Percentiles rank a stretch among this genome's conserved stretches.
phyloP scores from a whole-genome alignment of 2,888 invertebrate species.

The Strigamia transsilvanica region DNA sequence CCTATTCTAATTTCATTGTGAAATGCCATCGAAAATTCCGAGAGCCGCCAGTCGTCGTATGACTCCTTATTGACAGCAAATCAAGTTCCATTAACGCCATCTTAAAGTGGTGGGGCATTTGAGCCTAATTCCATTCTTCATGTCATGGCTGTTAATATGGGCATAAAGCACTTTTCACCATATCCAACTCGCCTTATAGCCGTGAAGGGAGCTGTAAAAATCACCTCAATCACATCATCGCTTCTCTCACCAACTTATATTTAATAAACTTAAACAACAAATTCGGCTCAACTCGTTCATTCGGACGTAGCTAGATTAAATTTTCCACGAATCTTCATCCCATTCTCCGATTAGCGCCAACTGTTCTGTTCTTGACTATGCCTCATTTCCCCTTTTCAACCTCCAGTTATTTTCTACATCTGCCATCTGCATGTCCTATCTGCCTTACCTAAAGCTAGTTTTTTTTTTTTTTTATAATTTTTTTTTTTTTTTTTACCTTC shows the following conservation, averaged over 20 bases:
- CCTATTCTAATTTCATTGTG: slow-evolving; percentile 33
- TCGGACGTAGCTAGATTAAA: slow-evolving; percentile 15
- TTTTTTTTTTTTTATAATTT: neutral
- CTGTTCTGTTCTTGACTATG: slow-evolving; percentile 16
- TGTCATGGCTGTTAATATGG: slow-evolving; percentile 35
- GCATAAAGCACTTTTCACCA: slow-evolving; percentile 36
- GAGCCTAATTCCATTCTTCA: slow-evolving; percentile 44
- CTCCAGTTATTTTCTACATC: slow-evolving; percentile 15
- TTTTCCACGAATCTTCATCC: slow-evolving; percentile 21
- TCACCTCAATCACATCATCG: slow-evolving; percentile 42
- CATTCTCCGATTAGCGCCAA: slow-evolving; percentile 34
- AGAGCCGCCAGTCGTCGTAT: slow-evolving; percentile 5
- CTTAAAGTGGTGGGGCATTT: slow-evolving; percentile 33
- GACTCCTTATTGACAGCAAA: slow-evolving; percentile 39
- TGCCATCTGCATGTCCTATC: slow-evolving; percentile 14
- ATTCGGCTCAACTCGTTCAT: slow-evolving; percentile 12
- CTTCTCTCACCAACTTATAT: slow-evolving; percentile 23
- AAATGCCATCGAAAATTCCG: slow-evolving; percentile 35
- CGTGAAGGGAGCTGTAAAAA: slow-evolving; percentile 28
- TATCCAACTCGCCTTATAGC: slow-evolving; percentile 11
- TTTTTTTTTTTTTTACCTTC: neutral
- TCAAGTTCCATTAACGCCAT: slow-evolving; percentile 42
- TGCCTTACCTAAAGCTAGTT: slow-evolving; percentile 8
- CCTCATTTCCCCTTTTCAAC: slow-evolving; percentile 21
- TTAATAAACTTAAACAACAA: slow-evolving; percentile 42